A percentile compares a stretch with the other conserved stretches of the same genome.
These are phyloP conservation scores for Lasioglossum oenotherae DNA, from an alignment of 2,888 invertebrate genomes.

Conservation along the genomic window DNA sequence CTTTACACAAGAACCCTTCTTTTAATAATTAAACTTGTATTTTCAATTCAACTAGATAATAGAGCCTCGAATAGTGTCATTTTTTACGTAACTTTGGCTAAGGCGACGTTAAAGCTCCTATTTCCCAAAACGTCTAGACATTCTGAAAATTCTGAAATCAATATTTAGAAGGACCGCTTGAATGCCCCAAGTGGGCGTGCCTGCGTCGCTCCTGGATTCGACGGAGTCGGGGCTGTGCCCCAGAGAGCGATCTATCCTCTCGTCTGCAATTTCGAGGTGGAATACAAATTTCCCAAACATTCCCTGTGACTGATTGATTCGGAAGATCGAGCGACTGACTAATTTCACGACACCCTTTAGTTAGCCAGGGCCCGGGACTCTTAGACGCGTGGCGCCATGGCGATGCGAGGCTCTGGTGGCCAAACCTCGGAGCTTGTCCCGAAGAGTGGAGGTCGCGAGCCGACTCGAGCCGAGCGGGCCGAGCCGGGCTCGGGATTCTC, in stretches of 20 bases:
- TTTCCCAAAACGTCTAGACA: too few relatives aligned
- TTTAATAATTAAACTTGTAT: too few relatives aligned
- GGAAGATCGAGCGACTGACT: background rate
- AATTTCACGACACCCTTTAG: background rate
- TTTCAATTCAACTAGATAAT: too few relatives aligned
- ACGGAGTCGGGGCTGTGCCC: too few relatives aligned
- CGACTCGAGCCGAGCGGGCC: conserved; percentile 29
- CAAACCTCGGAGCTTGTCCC: conserved; percentile 37
- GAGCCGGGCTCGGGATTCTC: conserved; percentile 21
- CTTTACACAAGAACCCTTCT: too few relatives aligned
- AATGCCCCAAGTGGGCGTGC: background rate
- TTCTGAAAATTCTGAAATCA: too few relatives aligned
- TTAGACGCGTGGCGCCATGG: conserved; percentile 32
- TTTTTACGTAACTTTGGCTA: too few relatives aligned
- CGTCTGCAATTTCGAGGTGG: too few relatives aligned
- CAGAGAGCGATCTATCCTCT: too few relatives aligned
- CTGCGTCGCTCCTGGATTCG: background rate
- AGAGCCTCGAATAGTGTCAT: too few relatives aligned
- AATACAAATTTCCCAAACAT: background rate
- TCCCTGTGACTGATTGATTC: background rate
- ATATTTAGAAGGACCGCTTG: too few relatives aligned
- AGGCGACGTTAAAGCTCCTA: too few relatives aligned
- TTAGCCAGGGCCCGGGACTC: background rate
- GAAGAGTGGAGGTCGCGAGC: conserved; percentile 38
- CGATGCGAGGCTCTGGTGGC: conserved; percentile 22